Evolutionary conservation across 2,888 invertebrate species (phyloP).

Genomic region (Drosophila vallismaia): DNA sequence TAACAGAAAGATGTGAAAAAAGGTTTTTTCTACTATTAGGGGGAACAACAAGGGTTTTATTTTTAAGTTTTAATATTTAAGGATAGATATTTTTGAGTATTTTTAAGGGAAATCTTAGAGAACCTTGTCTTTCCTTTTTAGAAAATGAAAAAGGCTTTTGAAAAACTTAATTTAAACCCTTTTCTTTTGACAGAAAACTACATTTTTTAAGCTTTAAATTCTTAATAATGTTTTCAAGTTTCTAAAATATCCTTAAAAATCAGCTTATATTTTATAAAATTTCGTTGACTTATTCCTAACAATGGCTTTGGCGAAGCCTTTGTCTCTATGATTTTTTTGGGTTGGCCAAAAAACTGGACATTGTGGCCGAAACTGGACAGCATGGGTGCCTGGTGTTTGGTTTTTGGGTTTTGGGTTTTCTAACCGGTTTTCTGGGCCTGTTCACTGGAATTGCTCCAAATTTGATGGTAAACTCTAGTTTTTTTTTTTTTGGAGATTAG

Average conservation of each 20-base stretch:
- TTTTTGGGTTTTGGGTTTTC: conserved; percentile 5
- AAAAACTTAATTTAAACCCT: too few relatives aligned
- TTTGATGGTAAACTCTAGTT: conserved; percentile 20
- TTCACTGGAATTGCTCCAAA: conserved; percentile 19
- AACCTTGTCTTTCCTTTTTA: too few relatives aligned
- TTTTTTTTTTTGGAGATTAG: conserved; percentile 31
- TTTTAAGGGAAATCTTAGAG: neutral
- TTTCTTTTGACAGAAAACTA: too few relatives aligned
- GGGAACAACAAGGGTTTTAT: too few relatives aligned
- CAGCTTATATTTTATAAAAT: neutral
- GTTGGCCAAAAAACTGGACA: conserved; percentile 13
- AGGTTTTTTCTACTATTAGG: too few relatives aligned
- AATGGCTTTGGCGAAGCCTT: neutral
- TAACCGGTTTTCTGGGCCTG: conserved; percentile 29
- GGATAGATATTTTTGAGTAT: neutral
- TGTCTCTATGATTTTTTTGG: conserved; percentile 4
- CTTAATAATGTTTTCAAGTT: too few relatives aligned
- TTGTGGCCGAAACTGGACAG: conserved; percentile 10
- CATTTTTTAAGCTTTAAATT: neutral
- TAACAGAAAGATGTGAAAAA: neutral
- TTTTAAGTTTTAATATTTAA: neutral
- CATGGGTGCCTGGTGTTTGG: conserved; percentile 16
- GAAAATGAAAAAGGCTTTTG: too few relatives aligned
- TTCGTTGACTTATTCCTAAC: neutral
- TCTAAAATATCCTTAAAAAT: neutral